Conservation (phyloP, 2,113 vertebrate species). For the Oncorhynchus kisutch region DNA sequence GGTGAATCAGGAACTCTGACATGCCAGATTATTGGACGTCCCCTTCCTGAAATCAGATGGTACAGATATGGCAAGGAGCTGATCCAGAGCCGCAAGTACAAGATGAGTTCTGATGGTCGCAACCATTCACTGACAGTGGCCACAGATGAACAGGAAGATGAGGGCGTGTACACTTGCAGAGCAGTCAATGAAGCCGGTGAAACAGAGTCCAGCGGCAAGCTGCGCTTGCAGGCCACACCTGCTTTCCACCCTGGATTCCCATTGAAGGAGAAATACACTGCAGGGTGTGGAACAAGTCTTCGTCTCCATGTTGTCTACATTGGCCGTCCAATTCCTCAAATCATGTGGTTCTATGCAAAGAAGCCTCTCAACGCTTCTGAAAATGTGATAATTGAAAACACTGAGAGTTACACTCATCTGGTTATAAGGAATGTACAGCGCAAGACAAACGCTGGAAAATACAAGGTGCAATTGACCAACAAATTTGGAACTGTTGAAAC, state of each 20-base stretch:
- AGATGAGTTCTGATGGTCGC: constrained; percentile 97
- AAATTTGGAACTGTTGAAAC: constrained; percentile 87
- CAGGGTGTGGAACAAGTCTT: constrained; percentile 89
- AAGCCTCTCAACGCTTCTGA: constrained; percentile 90
- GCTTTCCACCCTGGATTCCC: constrained; percentile 96
- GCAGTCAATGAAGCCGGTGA: constrained; percentile 94
- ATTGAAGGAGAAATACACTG: constrained; percentile 91
- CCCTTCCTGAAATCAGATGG: constrained; percentile 98
- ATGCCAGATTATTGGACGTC: constrained; percentile 92
- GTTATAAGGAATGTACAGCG: constrained; percentile 94
- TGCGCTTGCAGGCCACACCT: constrained; percentile 90
- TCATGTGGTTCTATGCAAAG: constrained; percentile 96
- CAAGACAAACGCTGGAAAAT: constrained; percentile 91
- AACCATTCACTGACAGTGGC: constrained; percentile 89
- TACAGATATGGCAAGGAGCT: constrained; percentile 95
- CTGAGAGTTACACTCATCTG: constrained; percentile 94
- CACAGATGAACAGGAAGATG: constrained; percentile 97
- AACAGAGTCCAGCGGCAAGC: constrained; percentile 91
- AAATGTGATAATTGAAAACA: constrained; percentile 91
- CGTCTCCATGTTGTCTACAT: constrained; percentile 95
- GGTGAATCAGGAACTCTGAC: constrained; percentile 88
- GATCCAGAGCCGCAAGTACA: constrained; percentile 96
- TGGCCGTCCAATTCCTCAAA: constrained; percentile 94
- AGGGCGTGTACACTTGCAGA: constrained; percentile 92
- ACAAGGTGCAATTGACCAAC: constrained; percentile 97